Conservation (phyloP, 2,888 invertebrate species). For the Megaustenia siamemsis region DNA sequence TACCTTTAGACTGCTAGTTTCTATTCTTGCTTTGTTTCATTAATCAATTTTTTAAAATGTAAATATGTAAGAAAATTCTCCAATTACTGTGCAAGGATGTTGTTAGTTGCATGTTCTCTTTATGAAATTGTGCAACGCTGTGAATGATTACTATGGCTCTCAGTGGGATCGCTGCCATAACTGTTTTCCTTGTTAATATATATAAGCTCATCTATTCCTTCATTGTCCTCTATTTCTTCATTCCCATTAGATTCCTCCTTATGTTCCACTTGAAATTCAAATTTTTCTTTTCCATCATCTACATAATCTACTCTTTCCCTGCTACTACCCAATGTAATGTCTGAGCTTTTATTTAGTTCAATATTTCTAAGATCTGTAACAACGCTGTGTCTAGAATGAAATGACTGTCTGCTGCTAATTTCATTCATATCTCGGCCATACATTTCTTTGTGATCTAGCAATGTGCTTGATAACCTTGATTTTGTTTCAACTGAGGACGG, state of each 20-base stretch:
- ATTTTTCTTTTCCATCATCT: not conserved
- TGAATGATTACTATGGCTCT: not conserved
- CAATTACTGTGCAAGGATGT: not conserved
- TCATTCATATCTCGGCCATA: not conserved
- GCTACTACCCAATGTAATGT: not conserved
- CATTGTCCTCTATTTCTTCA: not conserved
- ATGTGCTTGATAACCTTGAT: not conserved
- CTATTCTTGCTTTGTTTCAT: too few relatives aligned
- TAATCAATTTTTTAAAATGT: too few relatives aligned
- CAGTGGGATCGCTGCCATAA: not conserved
- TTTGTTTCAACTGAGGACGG: not conserved
- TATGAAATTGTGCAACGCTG: conserved; percentile 25
- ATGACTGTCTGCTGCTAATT: not conserved
- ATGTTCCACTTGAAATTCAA: not conserved
- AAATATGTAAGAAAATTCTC: not conserved
- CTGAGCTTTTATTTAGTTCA: not conserved
- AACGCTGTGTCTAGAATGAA: not conserved
- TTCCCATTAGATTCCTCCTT: not conserved
- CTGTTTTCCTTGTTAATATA: not conserved
- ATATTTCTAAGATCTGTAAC: not conserved
- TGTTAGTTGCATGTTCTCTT: not conserved
- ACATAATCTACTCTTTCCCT: not conserved
- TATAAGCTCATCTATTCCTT: not conserved
- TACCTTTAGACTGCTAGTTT: too few relatives aligned
- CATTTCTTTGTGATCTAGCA: not conserved